phyloP scores from a whole-genome alignment of 2,888 invertebrate genomes.

The Cheilosia grossa region DNA sequence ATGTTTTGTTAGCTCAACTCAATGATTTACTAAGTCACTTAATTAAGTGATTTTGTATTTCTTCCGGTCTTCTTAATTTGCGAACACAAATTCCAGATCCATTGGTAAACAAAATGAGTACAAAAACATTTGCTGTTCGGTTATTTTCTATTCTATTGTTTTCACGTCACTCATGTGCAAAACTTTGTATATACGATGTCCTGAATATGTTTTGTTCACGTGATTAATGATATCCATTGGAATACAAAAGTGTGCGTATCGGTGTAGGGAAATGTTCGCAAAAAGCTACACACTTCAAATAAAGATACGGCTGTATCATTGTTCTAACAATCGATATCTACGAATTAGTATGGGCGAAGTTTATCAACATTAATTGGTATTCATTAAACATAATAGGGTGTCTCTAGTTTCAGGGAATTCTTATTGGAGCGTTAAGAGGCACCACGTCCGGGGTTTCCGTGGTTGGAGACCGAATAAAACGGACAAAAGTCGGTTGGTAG shows the following conservation, averaged over 20 bases:
- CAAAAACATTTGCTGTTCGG: not conserved
- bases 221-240: conserved; percentile 21
- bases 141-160: not conserved
- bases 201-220: not conserved
- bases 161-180: conserved; percentile 18
- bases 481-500: too few species aligned
- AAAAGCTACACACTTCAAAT: not conserved
- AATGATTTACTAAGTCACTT: not conserved
- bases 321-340: conserved; percentile 8
- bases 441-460: not conserved
- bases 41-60: conserved; percentile 8
- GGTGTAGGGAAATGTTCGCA: not conserved
- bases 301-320: not conserved
- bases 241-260: not conserved
- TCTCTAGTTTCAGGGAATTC: not conserved
- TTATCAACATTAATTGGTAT: not conserved
- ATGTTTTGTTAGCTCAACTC: too few species aligned
- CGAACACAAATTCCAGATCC: not conserved
- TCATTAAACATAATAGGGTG: not conserved
- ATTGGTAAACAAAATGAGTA: not conserved
- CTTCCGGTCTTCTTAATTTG: conserved; percentile 1
- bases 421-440: not conserved
- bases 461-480: too few species aligned
- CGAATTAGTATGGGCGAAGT: conserved; percentile 1
- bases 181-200: conserved; percentile 1